Base-by-base conservation (phyloP, 2,888 invertebrate species). In the Drosophila kambysellisi region DNA sequence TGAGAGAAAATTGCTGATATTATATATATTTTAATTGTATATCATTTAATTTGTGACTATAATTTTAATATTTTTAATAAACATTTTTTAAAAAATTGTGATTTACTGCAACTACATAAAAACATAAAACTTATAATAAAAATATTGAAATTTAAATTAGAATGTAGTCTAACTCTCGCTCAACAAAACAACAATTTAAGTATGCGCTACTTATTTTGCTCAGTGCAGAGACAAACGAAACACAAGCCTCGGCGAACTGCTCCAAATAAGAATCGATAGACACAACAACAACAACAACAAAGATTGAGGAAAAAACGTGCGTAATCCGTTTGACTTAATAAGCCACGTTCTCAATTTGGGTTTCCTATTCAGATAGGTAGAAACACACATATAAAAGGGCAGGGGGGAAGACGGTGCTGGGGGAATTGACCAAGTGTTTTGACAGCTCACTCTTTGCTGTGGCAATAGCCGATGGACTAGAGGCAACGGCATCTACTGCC, bases 301-400 rank as follows among this genome's bases (percentile, higher is more conserved):
- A 30, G 20, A 2, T 12, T 33, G 15, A 11, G 29, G 41, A n/a
- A 29, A 25, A 69, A 64, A 74, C 76, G 76, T 77, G 88, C 79
- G 74, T 89, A 86, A 88, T 79, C 86, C 82, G 70, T 88, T 77
- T 71, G 82, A 89, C 82, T 89, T 89, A 86, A 86, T 86, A 88
- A 86, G 86, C 90, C 86, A 88, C 90, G 88, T 80, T 88, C 82
- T 80, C 60, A 64, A 69, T 68, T 73, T 70, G 63, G 68, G 69
- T 75, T 74, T 70, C 60, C 51, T 39, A 51, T 54, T 32, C 32
- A 58, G 53, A 66, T 43, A 60, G 48, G 25, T 20, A 41, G 46
- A 43, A 15, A 35, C 29, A 64, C 25, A 56, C 15, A 46, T 12
- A 25, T 25, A 25, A 25, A 25, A 25, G 25, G 25, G 2, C 25